phyloP scores from a whole-genome alignment of 2,888 invertebrate species.

The Xanthorhoe designata region DNA sequence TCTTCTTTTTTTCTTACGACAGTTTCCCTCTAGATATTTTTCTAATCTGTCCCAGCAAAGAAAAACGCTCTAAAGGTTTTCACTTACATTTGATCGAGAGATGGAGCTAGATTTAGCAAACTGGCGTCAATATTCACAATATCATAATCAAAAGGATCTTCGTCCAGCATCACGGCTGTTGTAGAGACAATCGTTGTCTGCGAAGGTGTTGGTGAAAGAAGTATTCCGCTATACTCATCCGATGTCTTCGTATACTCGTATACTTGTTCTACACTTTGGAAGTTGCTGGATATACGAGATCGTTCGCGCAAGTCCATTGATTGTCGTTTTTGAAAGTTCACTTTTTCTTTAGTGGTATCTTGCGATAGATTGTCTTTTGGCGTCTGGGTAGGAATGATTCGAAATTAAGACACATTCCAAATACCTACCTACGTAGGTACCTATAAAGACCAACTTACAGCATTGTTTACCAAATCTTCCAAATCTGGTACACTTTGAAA shows the following conservation, averaged over 20 bases:
- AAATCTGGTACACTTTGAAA: conserved; percentile 52
- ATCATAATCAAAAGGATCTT: conserved; percentile 77
- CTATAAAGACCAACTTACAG: too few species aligned
- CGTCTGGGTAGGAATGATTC: conserved; percentile 11
- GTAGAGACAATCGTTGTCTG: conserved; percentile 47
- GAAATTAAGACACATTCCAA: neutral
- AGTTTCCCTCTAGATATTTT: too few species aligned
- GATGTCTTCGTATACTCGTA: conserved; percentile 41
- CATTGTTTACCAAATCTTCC: conserved; percentile 17
- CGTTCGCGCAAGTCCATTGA: conserved; percentile 12
- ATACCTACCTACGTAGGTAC: too few species aligned
- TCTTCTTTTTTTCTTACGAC: too few species aligned
- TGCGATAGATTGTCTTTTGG: conserved; percentile 41
- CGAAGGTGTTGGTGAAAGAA: conserved; percentile 47
- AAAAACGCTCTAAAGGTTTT: too few species aligned
- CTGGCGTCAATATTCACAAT: conserved; percentile 74
- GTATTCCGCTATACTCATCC: conserved; percentile 59
- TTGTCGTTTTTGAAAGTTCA: conserved; percentile 55
- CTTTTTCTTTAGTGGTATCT: conserved; percentile 50
- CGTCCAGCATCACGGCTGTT: conserved; percentile 58
- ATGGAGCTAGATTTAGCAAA: conserved; percentile 56
- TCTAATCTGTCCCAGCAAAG: too few species aligned
- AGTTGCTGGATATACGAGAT: neutral
- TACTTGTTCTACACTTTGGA: neutral
- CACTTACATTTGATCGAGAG: conserved; percentile 55